Evolutionary conservation across 2,888 invertebrate genomes (phyloP).

Genomic region (Mimumesa dahlbomi): DNA sequence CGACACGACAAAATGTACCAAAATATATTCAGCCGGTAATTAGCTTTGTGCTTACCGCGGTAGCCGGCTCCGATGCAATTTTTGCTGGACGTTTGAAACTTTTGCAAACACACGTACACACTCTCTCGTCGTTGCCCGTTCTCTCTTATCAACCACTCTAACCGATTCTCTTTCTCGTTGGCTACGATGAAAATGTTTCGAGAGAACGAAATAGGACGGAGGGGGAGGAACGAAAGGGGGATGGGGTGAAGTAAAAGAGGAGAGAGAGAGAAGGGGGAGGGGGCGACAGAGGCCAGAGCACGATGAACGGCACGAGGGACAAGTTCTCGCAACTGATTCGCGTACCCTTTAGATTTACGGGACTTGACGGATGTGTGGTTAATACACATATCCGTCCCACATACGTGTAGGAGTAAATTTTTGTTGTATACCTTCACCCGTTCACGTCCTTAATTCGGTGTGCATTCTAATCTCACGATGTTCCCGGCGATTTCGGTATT

Average conservation of each 20-base stretch:
- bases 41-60: constrained; percentile 66
- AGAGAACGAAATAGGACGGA: constrained; percentile 40
- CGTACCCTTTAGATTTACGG: constrained; percentile 24
- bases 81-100: constrained; percentile 66
- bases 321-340: constrained; percentile 41
- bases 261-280: constrained; percentile 3
- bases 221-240: constrained; percentile 5
- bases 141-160: constrained; percentile 55
- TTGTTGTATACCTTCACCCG: not conserved
- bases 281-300: constrained; percentile 19
- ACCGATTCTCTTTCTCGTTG: constrained; percentile 48
- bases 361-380: constrained; percentile 1
- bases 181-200: constrained; percentile 47
- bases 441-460: no score
- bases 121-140: constrained; percentile 23
- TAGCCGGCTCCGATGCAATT: constrained; percentile 55
- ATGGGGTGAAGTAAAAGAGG: constrained; percentile 35
- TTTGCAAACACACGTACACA: constrained; percentile 60
- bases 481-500: no score
- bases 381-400: constrained; percentile 5
- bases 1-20: constrained; percentile 63
- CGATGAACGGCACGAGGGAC: constrained; percentile 36
- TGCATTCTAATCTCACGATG: constrained; percentile 7
- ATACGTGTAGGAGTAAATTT: not conserved
- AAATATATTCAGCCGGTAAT: constrained; percentile 67